phyloP scores from a whole-genome alignment of 1,140 invertebrate genomes.

The Homarus americanus region DNA sequence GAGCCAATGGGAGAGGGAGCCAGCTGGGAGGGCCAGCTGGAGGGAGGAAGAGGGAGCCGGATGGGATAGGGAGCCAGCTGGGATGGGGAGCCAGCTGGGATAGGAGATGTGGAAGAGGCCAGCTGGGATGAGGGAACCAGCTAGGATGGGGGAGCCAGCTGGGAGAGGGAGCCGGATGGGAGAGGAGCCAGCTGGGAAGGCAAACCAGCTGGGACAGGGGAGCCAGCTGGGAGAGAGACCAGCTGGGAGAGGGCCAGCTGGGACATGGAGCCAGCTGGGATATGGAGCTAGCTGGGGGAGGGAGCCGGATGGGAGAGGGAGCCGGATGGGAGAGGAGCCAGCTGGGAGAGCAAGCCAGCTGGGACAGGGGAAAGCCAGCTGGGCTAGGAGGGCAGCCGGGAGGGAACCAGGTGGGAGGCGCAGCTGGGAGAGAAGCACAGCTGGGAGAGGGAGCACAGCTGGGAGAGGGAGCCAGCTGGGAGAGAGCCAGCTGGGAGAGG shows the following conservation, averaged over 20 bases:
- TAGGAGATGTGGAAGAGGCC: background rate
- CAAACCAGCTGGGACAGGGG: background rate
- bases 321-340: too few species aligned
- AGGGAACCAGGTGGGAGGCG: background rate
- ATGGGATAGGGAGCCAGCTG: too few species aligned
- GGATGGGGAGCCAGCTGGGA: too few species aligned
- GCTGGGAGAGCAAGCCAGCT: background rate
- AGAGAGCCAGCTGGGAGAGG: too few species aligned
- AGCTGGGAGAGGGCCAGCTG: background rate
- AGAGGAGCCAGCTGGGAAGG: background rate
- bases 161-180: background rate
- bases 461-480: too few species aligned
- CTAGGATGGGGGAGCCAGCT: background rate
- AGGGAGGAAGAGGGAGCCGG: background rate
- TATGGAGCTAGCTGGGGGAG: background rate
- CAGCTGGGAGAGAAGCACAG: too few species aligned
- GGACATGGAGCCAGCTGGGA: background rate
- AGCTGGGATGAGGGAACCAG: background rate
- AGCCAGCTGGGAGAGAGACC: background rate
- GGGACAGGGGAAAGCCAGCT: background rate
- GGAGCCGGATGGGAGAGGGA: too few species aligned
- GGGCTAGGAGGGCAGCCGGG: background rate
- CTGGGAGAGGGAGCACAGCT: too few species aligned
- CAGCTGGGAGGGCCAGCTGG: background rate
- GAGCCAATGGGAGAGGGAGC: background rate